Evolutionary conservation across 2,888 invertebrate species (phyloP), one percentile per base, ranked within the genome.

Genomic region (Agriopis aurantiaria): DNA sequence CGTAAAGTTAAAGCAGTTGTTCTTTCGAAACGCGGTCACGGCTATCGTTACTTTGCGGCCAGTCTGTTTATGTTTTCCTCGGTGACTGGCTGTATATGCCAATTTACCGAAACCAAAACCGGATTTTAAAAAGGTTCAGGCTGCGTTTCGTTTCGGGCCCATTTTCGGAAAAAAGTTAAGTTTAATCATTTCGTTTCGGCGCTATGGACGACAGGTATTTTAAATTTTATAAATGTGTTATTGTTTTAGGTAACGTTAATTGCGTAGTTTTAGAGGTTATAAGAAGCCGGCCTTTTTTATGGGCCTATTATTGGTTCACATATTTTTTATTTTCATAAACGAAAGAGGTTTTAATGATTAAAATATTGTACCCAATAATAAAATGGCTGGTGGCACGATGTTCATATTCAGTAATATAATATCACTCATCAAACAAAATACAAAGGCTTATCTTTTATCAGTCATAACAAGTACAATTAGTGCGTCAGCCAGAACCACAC

Each of bases 21-120:
- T 72, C 52, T 45, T 63, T 57, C 69, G 74, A 73, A 77, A 76
- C 74, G 75, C 79, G 76, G 79, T 81, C 72, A 68, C 78, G 75
- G 81, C 74, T 73, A 68, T 65, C 74, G 74, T 74, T 75, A 80
- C 71, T 80, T 75, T 75, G 72, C 74, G 76, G 85, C 62, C 91
- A 92, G 93, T 93, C 87, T 84, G 87, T 76, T 78, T 80, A 81
- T 81, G 85, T 85, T 88, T 85, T 86, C 86, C 90, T 87, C 77
- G 67, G 83, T 72, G 80, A 82, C 83, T 82, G 91, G 91, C 87
- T 86, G 92, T 90, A 82, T 82, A 79, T 73, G 65, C 76, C 77
- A 80, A 70, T 73, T 73, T 58, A 46, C 58, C 72, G 71, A 57
- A 57, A 17, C 69, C 55, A 71, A 82, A 87, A 88, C 90, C 83